Evolutionary conservation across 2,888 invertebrate genomes (phyloP).

Genomic region (Pterostichus madidus): DNA sequence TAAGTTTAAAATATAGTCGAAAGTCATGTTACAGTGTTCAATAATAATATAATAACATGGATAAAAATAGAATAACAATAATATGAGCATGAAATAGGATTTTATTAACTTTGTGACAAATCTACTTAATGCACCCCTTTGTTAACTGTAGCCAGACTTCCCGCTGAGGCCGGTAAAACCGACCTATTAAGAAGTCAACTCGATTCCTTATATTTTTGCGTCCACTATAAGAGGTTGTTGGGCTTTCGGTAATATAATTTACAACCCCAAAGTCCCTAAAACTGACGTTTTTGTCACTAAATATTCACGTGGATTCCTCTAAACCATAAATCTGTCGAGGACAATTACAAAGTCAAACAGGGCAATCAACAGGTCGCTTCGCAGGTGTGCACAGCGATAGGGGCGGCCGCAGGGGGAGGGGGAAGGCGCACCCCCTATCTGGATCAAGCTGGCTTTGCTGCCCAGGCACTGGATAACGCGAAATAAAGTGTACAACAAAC

Average conservation of each 20-base stretch:
- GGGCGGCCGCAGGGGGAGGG: not conserved
- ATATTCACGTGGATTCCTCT: conserved; percentile 39
- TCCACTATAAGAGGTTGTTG: not conserved
- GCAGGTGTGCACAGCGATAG: conserved; percentile 23
- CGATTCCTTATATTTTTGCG: no score
- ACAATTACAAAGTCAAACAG: conserved; percentile 50
- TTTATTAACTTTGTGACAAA: no score
- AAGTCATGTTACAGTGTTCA: no score
- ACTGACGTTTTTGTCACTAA: conserved; percentile 32
- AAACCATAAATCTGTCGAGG: conserved; percentile 55
- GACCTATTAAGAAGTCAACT: no score
- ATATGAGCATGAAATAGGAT: no score
- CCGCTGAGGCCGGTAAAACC: no score
- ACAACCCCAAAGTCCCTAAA: conserved; percentile 33
- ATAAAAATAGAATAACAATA: no score
- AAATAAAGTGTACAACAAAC: conserved; percentile 9
- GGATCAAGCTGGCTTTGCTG: conserved; percentile 19
- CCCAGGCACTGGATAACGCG: conserved; percentile 9
- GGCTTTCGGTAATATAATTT: conserved; percentile 36
- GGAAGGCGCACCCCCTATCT: not conserved
- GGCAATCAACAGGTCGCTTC: conserved; percentile 48
- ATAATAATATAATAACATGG: no score
- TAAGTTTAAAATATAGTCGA: no score
- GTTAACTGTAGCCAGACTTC: no score
- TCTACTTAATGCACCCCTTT: no score